Conservation (phyloP, 2,888 invertebrate species). For the Argyra leucocephala region DNA sequence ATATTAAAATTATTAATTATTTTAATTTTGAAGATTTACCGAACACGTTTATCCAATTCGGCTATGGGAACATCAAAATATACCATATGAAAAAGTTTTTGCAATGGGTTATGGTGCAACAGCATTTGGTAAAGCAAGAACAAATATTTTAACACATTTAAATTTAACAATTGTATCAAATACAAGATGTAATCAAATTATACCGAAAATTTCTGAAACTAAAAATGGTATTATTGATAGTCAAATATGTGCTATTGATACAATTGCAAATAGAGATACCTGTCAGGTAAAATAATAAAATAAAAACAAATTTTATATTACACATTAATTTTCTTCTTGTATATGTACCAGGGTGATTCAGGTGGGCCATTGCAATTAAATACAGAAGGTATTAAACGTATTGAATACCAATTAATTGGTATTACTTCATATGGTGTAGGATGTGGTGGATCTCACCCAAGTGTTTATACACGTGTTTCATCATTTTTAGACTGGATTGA, state of each 20-base stretch:
- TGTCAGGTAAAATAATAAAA: slow-evolving; percentile 1
- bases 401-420: slow-evolving; percentile 35
- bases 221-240: slow-evolving; percentile 19
- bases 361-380: slow-evolving; percentile 39
- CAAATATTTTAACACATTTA: slow-evolving; percentile 22
- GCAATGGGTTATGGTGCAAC: slow-evolving; percentile 51
- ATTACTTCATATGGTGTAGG: slow-evolving; percentile 39
- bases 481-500: slow-evolving; percentile 41
- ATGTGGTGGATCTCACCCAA: slow-evolving; percentile 35
- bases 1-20: not conserved
- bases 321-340: not conserved
- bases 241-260: slow-evolving; percentile 23
- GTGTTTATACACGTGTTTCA: slow-evolving; percentile 37
- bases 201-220: slow-evolving; percentile 14
- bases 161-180: slow-evolving; percentile 17
- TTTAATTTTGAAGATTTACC: not conserved
- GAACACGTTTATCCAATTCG: slow-evolving; percentile 47
- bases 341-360: slow-evolving; percentile 41
- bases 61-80: slow-evolving; percentile 37
- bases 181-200: slow-evolving; percentile 16
- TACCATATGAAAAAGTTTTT: slow-evolving; percentile 39
- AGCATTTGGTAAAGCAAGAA: slow-evolving; percentile 29
- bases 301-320: too few relatives aligned
- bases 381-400: slow-evolving; percentile 27
- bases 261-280: not conserved